Conservation (phyloP, 2,113 vertebrate genomes). For the Leptosomus discolor region DNA sequence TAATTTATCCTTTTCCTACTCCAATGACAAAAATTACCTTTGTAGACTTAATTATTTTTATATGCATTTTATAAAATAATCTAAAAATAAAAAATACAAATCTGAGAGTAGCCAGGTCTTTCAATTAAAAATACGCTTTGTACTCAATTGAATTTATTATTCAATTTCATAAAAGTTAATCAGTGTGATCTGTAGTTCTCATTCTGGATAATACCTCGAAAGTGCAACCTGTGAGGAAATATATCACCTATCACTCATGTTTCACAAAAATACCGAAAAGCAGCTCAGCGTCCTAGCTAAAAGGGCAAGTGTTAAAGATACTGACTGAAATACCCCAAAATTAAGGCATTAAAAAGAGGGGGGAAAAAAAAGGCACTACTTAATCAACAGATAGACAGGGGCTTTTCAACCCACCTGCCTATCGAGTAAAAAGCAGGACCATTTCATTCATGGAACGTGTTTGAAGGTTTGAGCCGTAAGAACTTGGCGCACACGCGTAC, state of each 20-base stretch:
- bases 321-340: not conserved
- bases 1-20: not conserved
- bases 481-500: rapidly evolving
- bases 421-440: not conserved
- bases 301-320: not conserved
- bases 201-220: not conserved
- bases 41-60: not conserved
- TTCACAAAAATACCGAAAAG: not conserved
- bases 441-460: rapidly evolving
- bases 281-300: not conserved
- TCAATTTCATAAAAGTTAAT: not conserved
- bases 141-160: not conserved
- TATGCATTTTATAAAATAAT: not conserved
- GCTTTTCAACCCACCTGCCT: not conserved
- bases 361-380: not conserved
- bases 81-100: not conserved
- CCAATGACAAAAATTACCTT: not conserved
- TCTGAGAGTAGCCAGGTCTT: not conserved
- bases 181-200: not conserved
- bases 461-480: not conserved
- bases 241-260: not conserved
- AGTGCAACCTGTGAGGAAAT: not conserved
- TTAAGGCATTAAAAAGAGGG: not conserved
- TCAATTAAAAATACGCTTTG: not conserved
- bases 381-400: not conserved